Conservation (phyloP, 1,140 invertebrate species). For the Manduca sexta region DNA sequence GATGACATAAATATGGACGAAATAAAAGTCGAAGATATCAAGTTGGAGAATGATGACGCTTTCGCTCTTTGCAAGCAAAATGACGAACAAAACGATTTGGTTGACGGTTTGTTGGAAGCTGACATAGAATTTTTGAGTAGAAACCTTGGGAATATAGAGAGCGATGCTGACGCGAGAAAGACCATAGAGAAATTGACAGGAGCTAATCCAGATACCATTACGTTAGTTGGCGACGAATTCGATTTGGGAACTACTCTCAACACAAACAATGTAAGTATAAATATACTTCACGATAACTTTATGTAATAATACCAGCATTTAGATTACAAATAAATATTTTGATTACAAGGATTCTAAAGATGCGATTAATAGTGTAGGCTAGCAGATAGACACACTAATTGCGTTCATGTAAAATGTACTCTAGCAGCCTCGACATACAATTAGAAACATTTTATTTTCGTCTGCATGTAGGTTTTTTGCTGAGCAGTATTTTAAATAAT, state of each 20-base stretch:
- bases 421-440: no score
- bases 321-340: no score
- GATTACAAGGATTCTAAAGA: no score
- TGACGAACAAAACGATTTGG: conserved; percentile 53
- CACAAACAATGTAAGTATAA: conserved; percentile 49
- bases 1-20: conserved; percentile 53
- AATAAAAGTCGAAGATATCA: conserved; percentile 63
- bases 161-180: conserved; percentile 69
- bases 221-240: conserved; percentile 63
- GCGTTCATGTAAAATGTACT: no score
- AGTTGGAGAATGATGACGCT: conserved; percentile 56
- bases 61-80: conserved; percentile 54
- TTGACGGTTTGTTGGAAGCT: conserved; percentile 64
- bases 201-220: conserved; percentile 59
- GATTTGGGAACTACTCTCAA: conserved; percentile 63
- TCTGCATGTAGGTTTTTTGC: no score
- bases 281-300: no score
- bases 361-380: no score
- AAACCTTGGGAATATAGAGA: conserved; percentile 69
- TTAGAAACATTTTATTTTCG: no score
- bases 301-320: no score
- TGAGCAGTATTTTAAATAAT: no score
- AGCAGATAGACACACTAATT: no score
- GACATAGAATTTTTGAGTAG: conserved; percentile 70
- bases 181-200: conserved; percentile 69